Evolutionary conservation across 1,140 invertebrate genomes (phyloP).

Genomic region (Neuroterus valhalla): DNA sequence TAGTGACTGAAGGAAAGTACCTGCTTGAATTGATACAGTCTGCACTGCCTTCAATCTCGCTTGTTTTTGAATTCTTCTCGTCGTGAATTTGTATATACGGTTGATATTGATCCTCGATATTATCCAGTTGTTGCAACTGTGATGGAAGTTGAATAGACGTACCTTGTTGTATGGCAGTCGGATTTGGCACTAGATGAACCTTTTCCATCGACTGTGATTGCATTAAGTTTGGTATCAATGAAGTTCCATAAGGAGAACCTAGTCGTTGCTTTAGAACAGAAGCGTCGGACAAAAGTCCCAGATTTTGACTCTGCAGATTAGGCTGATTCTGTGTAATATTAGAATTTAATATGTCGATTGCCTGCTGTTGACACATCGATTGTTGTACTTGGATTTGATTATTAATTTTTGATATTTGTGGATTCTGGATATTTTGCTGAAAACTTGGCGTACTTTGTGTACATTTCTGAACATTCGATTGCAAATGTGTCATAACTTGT

Average conservation of each 20-base stretch:
- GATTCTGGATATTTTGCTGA: constrained; percentile 39
- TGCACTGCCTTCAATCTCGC: constrained; percentile 60
- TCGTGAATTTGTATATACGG: constrained; percentile 65
- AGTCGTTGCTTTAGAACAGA: constrained; percentile 60
- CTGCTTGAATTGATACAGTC: constrained; percentile 62
- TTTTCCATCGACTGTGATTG: constrained; percentile 60
- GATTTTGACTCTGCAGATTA: constrained; percentile 52
- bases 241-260: constrained; percentile 50
- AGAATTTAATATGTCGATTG: constrained; percentile 51
- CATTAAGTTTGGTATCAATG: constrained; percentile 52
- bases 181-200: constrained; percentile 53
- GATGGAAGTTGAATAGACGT: constrained; percentile 52
- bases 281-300: constrained; percentile 50
- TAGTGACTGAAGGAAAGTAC: constrained; percentile 1
- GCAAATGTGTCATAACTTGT: constrained; percentile 52
- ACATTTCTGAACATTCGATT: constrained; percentile 48
- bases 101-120: constrained; percentile 59
- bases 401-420: constrained; percentile 33
- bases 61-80: constrained; percentile 52
- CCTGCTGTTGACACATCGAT: constrained; percentile 44
- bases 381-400: constrained; percentile 50
- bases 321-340: constrained; percentile 52
- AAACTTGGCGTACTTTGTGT: constrained; percentile 48
- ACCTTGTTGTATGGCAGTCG: constrained; percentile 54
- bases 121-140: constrained; percentile 54